Evolutionary conservation across 35 echinoderm and acorn worm species (phyloP), one percentile per base, ranked within the genome.

Genomic region (Ophiothrix spiculata): DNA sequence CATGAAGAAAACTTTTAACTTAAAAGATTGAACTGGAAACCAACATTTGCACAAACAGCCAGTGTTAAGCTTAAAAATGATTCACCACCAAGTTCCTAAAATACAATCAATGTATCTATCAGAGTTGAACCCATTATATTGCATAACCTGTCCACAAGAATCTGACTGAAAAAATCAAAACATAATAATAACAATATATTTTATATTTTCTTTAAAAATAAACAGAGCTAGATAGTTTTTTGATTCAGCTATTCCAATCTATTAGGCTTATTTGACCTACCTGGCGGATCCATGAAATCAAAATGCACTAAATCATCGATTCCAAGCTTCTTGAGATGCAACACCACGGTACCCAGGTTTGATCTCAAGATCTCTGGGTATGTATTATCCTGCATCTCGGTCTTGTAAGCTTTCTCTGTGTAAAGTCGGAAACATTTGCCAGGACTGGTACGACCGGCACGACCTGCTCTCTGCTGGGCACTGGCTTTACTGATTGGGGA

Each of bases 271-370:
- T n/a, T 77, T 8, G 8, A 21, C n/a, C 64, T 88, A 98, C 95
- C 95, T 91, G 95, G 95, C n/a, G 95, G 95, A 76, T 98, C 95
- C 95, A 98, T 98, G 83, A 98, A 98, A 39, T 98, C 95, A 98
- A 98, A 98, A 85, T 98, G 95, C 16, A 98, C 95, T 40, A 98
- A 69, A 78, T 98, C 95, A 42, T 98, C 95, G 36, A 98, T 98
- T 25, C 95, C 95, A 64, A 98, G 95, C 77, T 98, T 98, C 82
- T 98, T 98, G 23, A 98, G 86, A 38, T 98, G 95, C 8, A 98
- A 69, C 33, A 98, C 95, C 17, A 98, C 95, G n/a, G 95, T 98
- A 39, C 95, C 95, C 1, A 98, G 87, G 64, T 98, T 98, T 3
- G 95, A 98, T 25, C 95, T 39, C 39, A 98, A 39, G 87, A 98